Base-by-base conservation (phyloP, 2,113 vertebrate genomes). In the Indri indri region DNA sequence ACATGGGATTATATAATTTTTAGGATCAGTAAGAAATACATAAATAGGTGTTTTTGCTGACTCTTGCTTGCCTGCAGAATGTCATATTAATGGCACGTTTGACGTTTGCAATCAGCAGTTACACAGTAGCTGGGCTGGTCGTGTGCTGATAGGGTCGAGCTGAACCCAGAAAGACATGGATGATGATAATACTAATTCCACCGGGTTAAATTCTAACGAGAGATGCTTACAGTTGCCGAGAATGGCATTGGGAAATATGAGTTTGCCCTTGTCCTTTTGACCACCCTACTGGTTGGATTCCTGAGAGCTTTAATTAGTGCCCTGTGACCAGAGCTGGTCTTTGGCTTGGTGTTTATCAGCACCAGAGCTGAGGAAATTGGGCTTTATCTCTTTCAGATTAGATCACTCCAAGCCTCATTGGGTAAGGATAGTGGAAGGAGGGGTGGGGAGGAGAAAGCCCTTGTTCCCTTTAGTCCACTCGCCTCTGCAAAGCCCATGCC, bases 331-430 rank as follows among this genome's bases (percentile, higher is more conserved):
- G 50, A 88, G 94, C 91, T 93, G 84, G 80, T 47, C 61, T 93
- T 98, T 88, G 97, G 74, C 84, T 95, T 97, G 97, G 96, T 97
- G 82, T 98, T 98, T 98, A 97, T 98, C 98, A 97, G 27, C 92
- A 95, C 97, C 95, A 80, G 96, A 95, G 83, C 93, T 88, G 96
- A 95, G 96, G 97, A 98, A 98, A 97, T 98, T 94, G 93, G 97
- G 90, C 30, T 94, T 98, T 99, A 98, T 98, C 97, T 97, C 94
- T 90, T 94, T 91, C 90, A 98, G 98, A 98, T 98, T 98, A 98
- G 97, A 98, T 98, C 96, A 74, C 83, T 0, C 1, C 88, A 97
- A 95, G 96, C 81, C 97, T 96, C 94, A 54, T 1, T 4, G 2
- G 59, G 73, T 94, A 61, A 61, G 68, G 70, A 47, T 8, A 11